Conservation (phyloP, 1,140 invertebrate genomes). For the Orussus abietinus region DNA sequence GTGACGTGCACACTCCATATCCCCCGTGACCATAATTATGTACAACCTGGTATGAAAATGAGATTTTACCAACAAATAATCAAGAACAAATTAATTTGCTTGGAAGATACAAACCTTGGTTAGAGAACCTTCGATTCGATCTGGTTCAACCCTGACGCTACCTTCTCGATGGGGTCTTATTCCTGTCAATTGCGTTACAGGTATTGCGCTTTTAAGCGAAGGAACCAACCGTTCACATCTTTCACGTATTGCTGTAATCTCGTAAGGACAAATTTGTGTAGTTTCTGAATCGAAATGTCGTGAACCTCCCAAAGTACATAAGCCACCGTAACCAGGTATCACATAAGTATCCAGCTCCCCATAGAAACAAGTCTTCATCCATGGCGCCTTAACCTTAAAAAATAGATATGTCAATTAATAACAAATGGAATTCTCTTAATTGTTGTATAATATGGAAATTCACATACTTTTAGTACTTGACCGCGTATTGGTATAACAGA, state of each 20-base stretch:
- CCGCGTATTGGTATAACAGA: slow-evolving; percentile 81
- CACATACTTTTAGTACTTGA: slow-evolving; percentile 75
- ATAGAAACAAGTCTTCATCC: slow-evolving; percentile 85
- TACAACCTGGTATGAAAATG: slow-evolving; percentile 61
- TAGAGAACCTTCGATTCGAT: slow-evolving; percentile 51
- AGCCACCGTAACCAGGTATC: slow-evolving; percentile 69
- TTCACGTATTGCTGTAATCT: slow-evolving; percentile 70
- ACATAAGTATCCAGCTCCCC: slow-evolving; percentile 81
- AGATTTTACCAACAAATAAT: too few species aligned
- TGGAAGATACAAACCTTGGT: too few species aligned
- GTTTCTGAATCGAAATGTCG: slow-evolving; percentile 78
- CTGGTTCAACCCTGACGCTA: slow-evolving; percentile 72
- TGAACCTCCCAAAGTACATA: slow-evolving; percentile 78
- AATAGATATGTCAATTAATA: slow-evolving; percentile 6
- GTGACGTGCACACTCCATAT: slow-evolving; percentile 82
- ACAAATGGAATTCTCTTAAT: slow-evolving; percentile 10
- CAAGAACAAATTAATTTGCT: too few species aligned
- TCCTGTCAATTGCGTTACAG: slow-evolving; percentile 68
- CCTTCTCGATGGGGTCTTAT: slow-evolving; percentile 70
- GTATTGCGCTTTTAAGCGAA: slow-evolving; percentile 60
- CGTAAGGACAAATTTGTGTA: slow-evolving; percentile 63
- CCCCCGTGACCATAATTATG: slow-evolving; percentile 94
- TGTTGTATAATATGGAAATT: slow-evolving; percentile 6
- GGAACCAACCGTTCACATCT: slow-evolving; percentile 71
- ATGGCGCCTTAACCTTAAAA: slow-evolving; percentile 74